phyloP scores from a whole-genome alignment of 2,888 invertebrate genomes.

The Ramazzottius varieornatus region DNA sequence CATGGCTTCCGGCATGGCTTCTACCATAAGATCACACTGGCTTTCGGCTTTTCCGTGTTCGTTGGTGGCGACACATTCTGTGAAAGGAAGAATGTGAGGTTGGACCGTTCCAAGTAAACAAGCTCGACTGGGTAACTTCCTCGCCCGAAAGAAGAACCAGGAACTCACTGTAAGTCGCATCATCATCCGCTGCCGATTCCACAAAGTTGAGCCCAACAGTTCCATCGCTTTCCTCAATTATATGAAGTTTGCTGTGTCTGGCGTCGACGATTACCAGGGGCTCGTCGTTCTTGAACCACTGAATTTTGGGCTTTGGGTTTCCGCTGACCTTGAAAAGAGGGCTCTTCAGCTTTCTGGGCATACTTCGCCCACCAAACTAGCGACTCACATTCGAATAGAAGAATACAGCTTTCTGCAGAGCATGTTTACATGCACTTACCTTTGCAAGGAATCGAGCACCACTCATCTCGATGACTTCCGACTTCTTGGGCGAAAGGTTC shows the following conservation, averaged over 20 bases:
- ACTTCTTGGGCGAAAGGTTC: neutral
- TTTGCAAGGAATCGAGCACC: neutral
- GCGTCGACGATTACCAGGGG: neutral
- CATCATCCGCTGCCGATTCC: neutral
- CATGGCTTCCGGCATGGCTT: neutral
- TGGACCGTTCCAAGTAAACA: too few species aligned
- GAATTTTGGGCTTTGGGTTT: neutral
- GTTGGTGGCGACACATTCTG: conserved; percentile 1
- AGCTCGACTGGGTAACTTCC: too few species aligned
- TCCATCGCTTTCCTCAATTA: neutral
- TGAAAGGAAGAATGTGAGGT: neutral
- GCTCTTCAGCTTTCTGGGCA: too few species aligned
- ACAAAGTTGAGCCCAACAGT: neutral
- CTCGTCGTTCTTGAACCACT: conserved; percentile 5
- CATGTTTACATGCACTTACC: too few species aligned
- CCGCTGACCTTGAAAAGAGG: too few species aligned
- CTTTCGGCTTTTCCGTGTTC: neutral
- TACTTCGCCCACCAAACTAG: too few species aligned
- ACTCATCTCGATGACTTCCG: neutral
- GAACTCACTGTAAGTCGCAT: conserved; percentile 4
- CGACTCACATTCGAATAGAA: too few species aligned
- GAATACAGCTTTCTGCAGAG: too few species aligned
- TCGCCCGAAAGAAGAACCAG: too few species aligned
- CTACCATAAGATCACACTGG: neutral
- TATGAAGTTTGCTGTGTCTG: neutral